These are phyloP conservation scores for Eulithis testata DNA, from an alignment of 2,888 invertebrate species.

Conservation along the genomic window DNA sequence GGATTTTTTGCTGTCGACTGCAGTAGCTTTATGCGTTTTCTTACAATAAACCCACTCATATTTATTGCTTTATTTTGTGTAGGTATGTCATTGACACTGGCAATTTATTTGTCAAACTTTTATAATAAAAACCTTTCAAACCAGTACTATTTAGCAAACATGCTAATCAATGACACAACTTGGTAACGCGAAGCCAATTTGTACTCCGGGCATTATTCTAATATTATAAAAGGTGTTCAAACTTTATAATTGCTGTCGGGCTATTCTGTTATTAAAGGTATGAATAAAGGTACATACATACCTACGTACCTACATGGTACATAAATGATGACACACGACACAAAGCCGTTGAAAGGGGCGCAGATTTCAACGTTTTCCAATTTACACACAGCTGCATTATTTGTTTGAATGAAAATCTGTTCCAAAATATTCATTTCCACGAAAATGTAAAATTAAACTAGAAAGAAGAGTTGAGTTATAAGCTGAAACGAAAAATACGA, in stretches of 20 bases:
- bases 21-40: too few species aligned
- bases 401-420: not conserved
- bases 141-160: constrained; percentile 39
- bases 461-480: too few species aligned
- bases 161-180: constrained; percentile 45
- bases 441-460: not conserved
- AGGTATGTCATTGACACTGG: not conserved
- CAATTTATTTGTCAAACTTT: constrained; percentile 35
- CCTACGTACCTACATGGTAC: not conserved
- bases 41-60: too few species aligned
- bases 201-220: constrained; percentile 36
- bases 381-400: constrained; percentile 9
- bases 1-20: too few species aligned
- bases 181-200: constrained; percentile 46
- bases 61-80: not conserved
- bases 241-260: constrained; percentile 61
- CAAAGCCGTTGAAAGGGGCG: constrained; percentile 23
- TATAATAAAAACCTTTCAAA: constrained; percentile 34
- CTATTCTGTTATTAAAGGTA: constrained; percentile 35
- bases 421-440: not conserved
- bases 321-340: constrained; percentile 24
- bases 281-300: constrained; percentile 24
- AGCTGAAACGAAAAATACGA: too few species aligned
- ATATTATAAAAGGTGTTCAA: constrained; percentile 32
- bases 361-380: constrained; percentile 13